A percentile compares a stretch with the other conserved stretches of the same genome.
Evolutionary conservation across 2,888 invertebrate genomes (phyloP).

Genomic region (Hermodice carunculata): DNA sequence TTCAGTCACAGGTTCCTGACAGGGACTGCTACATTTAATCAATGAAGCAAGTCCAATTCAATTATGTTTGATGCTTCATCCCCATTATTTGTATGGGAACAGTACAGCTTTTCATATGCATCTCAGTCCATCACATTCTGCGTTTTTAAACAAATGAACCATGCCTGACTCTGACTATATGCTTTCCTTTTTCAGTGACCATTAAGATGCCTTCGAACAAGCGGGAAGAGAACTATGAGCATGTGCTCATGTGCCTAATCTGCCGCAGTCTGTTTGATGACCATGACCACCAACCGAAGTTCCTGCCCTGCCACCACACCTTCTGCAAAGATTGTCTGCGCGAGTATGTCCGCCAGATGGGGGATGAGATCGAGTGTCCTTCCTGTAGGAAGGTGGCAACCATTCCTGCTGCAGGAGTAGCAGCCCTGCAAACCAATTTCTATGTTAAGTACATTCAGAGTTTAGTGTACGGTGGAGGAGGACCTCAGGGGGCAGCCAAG

Average conservation of each 20-base stretch:
- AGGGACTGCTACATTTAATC: too few relatives aligned
- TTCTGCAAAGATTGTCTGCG: slow-evolving; percentile 67
- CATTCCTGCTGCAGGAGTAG: slow-evolving; percentile 44
- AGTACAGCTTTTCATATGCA: too few relatives aligned
- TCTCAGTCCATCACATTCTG: too few relatives aligned
- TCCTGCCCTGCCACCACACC: slow-evolving; percentile 68
- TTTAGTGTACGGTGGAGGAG: slow-evolving; percentile 35
- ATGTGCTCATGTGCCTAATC: slow-evolving; percentile 60
- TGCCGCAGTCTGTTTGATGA: slow-evolving; percentile 67
- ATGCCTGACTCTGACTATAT: too few relatives aligned
- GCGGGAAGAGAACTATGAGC: slow-evolving; percentile 41
- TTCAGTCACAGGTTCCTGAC: too few relatives aligned
- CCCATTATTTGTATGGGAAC: too few relatives aligned
- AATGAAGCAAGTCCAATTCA: too few relatives aligned
- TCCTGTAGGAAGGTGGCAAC: slow-evolving; percentile 44
- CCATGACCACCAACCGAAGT: slow-evolving; percentile 65
- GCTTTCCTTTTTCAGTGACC: too few relatives aligned
- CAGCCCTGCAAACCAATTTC: slow-evolving; percentile 47
- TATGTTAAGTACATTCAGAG: slow-evolving; percentile 48
- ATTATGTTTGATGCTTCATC: too few relatives aligned
- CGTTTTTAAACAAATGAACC: too few relatives aligned
- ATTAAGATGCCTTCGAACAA: too few relatives aligned
- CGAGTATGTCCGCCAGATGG: slow-evolving; percentile 48
- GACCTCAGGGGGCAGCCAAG: not conserved
- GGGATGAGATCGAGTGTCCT: slow-evolving; percentile 48